phyloP scores from a whole-genome alignment of 2,888 invertebrate species.

The Eupithecia pulchellata region DNA sequence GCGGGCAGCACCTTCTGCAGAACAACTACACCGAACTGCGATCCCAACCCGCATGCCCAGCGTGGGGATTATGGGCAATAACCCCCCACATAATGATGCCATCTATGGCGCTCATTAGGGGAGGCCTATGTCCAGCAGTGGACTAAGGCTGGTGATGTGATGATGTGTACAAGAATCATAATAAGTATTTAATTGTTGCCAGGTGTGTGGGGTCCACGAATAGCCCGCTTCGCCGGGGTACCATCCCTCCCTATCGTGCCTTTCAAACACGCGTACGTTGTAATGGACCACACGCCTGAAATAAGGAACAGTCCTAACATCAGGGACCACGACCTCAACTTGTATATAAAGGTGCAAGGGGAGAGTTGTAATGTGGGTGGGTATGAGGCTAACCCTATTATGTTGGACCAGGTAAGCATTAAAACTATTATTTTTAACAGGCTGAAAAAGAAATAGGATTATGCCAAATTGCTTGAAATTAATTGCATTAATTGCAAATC shows the following conservation, averaged over 20 bases:
- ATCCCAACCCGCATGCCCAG: too few species aligned
- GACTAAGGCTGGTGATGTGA: too few species aligned
- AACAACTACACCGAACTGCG: too few species aligned
- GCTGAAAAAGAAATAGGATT: too few species aligned
- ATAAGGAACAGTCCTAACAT: conserved; percentile 92
- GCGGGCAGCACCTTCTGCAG: too few species aligned
- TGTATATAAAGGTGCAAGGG: conserved; percentile 94
- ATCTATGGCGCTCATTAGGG: too few species aligned
- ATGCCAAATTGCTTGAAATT: too few species aligned
- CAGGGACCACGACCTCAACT: conserved; percentile 92
- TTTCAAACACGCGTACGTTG: conserved; percentile 95
- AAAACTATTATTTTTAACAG: neutral
- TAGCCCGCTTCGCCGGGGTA: conserved; percentile 88
- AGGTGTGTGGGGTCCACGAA: conserved; percentile 92
- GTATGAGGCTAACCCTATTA: conserved; percentile 93
- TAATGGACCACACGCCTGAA: conserved; percentile 91
- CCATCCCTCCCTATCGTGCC: conserved; percentile 90
- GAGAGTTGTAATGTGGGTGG: conserved; percentile 94
- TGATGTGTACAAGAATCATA: neutral
- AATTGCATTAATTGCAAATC: too few species aligned
- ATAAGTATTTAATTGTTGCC: conserved; percentile 18
- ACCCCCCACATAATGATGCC: too few species aligned
- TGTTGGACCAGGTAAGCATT: conserved; percentile 88
- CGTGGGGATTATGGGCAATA: too few species aligned
- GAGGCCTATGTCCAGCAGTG: too few species aligned